Base-by-base conservation (phyloP, 2,113 vertebrate species). In the Dicentrarchus labrax region DNA sequence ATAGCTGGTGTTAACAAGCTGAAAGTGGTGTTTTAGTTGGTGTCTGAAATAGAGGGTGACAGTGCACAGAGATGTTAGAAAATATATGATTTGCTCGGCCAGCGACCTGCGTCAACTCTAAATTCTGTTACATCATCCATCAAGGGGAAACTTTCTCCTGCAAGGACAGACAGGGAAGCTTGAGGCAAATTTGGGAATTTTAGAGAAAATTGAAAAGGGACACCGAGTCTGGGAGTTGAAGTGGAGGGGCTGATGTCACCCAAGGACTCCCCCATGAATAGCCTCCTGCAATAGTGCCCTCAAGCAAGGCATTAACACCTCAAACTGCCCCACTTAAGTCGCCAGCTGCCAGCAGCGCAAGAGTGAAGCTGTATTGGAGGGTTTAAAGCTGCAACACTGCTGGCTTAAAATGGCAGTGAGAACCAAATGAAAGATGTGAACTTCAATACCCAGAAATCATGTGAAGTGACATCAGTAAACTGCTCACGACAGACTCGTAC, bases 261-360 rank as follows among this genome's bases (percentile, higher is more conserved):
- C 66, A 39, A 72, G 69, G 59, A 57, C 78, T 47, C 54, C 72
- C 65, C 9, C 21, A 38, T 50, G 61, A 77, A 78, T 39, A 53
- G 22, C 61, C 36, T 11, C 61, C 59, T 60, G 59, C 71, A 72
- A 12, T 16, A 66, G 65, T 50, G 77, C 83, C 85, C 83, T 54
- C 5, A 22, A 85, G 88, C 86, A 78, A 87, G 85, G 80, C 90
- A 79, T 86, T 84, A 83, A 67, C 76, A 74, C 68, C 85, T 78
- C 65, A 70, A 78, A 82, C 74, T 51, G 70, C 68, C 70, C 43
- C 62, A 66, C 62, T 78, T n/a, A 10, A 57, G 59, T 53, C 48
- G 15, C 21, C 77, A n/a, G 62, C 66, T 43, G 76, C 71, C 73
- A 77, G 71, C 67, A 41, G 66, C 24, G 47, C 51, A 57, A 41